These are phyloP conservation scores for Rafetus swinhoei DNA, from an alignment of 2,113 vertebrate genomes.

Conservation along the genomic window DNA sequence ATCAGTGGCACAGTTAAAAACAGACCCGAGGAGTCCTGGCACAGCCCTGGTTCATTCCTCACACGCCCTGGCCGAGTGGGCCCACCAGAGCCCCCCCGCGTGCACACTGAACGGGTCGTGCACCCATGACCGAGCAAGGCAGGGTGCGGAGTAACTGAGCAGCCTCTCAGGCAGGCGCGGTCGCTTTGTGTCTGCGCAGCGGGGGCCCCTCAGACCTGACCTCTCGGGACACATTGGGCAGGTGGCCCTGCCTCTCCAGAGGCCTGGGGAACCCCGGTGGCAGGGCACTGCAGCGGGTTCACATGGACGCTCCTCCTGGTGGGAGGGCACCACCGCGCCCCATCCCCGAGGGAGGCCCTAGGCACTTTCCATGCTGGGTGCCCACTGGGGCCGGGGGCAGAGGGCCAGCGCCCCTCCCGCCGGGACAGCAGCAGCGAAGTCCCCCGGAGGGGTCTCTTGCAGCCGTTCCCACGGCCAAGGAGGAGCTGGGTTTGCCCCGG, in stretches of 20 bases:
- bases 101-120: conserved; percentile 41
- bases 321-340: neutral
- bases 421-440: conserved; percentile 39
- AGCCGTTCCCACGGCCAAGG: neutral
- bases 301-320: neutral
- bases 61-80: conserved; percentile 13
- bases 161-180: neutral
- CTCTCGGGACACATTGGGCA: accelerated
- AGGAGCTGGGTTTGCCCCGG: neutral
- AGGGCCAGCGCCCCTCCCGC: conserved; percentile 59
- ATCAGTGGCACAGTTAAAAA: neutral
- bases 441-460: conserved; percentile 8
- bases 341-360: conserved; percentile 38
- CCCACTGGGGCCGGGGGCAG: conserved; percentile 39
- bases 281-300: neutral
- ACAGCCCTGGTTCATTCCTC: conserved; percentile 16
- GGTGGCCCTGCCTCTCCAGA: neutral
- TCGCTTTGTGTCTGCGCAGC: neutral
- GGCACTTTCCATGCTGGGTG: conserved; percentile 61
- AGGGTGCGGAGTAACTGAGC: conserved; percentile 21
- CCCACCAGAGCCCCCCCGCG: no score
- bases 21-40: neutral
- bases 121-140: conserved; percentile 52
- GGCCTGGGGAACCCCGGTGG: neutral
- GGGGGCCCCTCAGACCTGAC: neutral